Evolutionary conservation across 2,797 vertebrate species (phyloP), one percentile per base, ranked within the genome.

Genomic region (Lacerta agilis): DNA sequence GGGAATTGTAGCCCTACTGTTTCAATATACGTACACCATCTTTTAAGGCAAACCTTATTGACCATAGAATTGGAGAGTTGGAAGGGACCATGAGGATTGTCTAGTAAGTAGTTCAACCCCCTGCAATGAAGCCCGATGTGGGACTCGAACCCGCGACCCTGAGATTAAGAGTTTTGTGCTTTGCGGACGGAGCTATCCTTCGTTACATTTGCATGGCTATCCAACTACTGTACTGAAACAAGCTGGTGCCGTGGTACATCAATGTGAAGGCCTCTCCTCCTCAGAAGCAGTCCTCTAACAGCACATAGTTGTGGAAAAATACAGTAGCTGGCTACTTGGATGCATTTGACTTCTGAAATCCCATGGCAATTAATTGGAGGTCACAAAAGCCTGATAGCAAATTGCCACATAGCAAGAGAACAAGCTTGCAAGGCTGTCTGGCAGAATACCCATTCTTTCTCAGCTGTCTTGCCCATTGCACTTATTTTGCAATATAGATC

Each of bases 281-380:
- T 20, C 66, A 23, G 61, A 79, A 77, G 33, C 20, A n/a, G 18
- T 8, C 17, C 69, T 72, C n/a, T 90, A 88, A 90, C 85, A 82
- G 5, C 83, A 85, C 64, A 25, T 85, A 89, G 83, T 79, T 89
- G 79, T 61, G 88, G 85, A 92, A 94, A 91, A 95, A 94, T 89
- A 92, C 94, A 93, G 95, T 94, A 97, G 96, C 92, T 94, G 95
- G 94, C 96, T 95, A 94, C 15, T 95, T 88, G 95, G 88, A 94
- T 91, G 88, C 87, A 45, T 92, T 93, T 89, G 86, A 88, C 90
- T 94, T 90, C 86, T 89, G 92, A 96, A 94, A 94, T 90, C 94
- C 88, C 85, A 91, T 79, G 79, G 77, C 85, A 90, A 91, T 95
- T 95, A 91, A 93, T 90, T 96, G 94, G 94, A 96, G 96, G 97